These are phyloP conservation scores for Pachliopta kotzebuea DNA, from an alignment of 2,888 invertebrate species.

Conservation along the genomic window DNA sequence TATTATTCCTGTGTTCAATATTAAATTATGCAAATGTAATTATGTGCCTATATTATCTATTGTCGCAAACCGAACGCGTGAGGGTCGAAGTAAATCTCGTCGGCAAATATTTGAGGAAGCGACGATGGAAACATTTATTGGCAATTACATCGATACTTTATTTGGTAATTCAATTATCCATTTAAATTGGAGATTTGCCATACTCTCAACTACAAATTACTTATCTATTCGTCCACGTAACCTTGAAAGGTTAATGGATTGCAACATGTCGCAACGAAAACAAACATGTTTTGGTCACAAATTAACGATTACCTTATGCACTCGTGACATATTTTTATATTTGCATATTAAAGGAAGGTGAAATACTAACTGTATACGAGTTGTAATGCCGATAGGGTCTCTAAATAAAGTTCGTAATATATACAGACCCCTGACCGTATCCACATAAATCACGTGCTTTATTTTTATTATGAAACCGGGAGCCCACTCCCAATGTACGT, in stretches of 20 bases:
- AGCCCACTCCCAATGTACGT: neutral
- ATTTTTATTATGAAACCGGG: neutral
- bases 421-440: slow-evolving; percentile 3
- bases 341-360: neutral
- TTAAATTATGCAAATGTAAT: slow-evolving; percentile 11
- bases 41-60: slow-evolving; percentile 6
- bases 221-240: neutral
- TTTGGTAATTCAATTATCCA: slow-evolving; percentile 15
- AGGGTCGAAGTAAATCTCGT: slow-evolving; percentile 42
- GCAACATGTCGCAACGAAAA: neutral
- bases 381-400: neutral
- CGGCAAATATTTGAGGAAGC: slow-evolving; percentile 57
- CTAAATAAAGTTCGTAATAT: slow-evolving; percentile 1
- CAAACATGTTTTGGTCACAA: neutral
- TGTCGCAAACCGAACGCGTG: slow-evolving; percentile 11
- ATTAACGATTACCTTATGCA: neutral
- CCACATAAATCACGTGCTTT: neutral
- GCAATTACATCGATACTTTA: slow-evolving; percentile 28
- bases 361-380: neutral
- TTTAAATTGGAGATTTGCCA: slow-evolving; percentile 16
- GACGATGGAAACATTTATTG: slow-evolving; percentile 37
- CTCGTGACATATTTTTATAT: neutral
- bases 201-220: neutral
- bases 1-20: slow-evolving; percentile 8
- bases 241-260: neutral